Evolutionary conservation across 2,113 vertebrate genomes (phyloP).

Genomic region (Xiphorhynchus elegans): DNA sequence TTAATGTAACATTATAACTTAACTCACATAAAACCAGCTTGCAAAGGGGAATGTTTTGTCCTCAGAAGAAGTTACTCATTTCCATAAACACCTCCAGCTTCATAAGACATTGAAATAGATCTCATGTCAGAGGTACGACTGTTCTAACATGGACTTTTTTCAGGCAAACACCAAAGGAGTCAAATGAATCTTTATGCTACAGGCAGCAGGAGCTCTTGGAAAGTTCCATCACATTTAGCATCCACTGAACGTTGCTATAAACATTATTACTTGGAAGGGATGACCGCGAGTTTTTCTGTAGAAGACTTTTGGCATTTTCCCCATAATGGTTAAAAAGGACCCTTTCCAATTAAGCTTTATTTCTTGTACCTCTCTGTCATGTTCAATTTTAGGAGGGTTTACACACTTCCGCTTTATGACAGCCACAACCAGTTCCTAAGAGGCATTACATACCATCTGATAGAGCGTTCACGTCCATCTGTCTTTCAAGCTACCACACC

Average conservation of each 20-base stretch:
- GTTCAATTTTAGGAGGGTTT: neutral
- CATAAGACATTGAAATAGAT: neutral
- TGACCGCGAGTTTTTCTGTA: neutral
- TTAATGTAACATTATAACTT: neutral
- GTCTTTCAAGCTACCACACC: neutral
- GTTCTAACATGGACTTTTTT: fast-evolving
- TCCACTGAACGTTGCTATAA: neutral
- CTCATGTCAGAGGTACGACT: neutral
- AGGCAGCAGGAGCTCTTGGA: neutral
- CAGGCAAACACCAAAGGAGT: neutral
- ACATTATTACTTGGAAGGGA: neutral
- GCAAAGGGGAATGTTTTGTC: neutral
- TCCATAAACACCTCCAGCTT: neutral
- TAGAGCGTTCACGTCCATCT: neutral
- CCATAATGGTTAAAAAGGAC: neutral
- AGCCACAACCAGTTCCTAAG: neutral
- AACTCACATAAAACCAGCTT: neutral
- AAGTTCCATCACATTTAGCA: neutral
- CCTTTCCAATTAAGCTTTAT: neutral
- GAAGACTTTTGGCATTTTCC: neutral
- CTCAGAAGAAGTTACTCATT: neutral
- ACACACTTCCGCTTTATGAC: neutral
- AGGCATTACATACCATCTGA: neutral
- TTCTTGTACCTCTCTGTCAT: neutral
- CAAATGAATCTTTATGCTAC: neutral